Base-by-base conservation (phyloP, 2,888 invertebrate genomes). In the Cataglyphis rosenhaueri region DNA sequence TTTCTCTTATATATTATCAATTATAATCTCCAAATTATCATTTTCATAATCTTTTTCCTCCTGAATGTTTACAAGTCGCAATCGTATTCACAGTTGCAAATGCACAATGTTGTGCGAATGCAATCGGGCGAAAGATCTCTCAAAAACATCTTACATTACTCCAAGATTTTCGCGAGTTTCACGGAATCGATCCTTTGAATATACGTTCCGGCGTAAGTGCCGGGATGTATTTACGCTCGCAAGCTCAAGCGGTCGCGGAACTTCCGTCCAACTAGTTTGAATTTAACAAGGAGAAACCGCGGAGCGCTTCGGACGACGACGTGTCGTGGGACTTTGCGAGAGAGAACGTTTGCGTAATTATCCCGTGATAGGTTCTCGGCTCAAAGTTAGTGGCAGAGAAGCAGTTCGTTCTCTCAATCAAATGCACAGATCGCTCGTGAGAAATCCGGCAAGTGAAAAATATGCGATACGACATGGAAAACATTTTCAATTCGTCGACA, bases 251-350 rank as follows among this genome's bases (percentile, higher is more conserved):
- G 32, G 44, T 12, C 75, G 48, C 85, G 89, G 82, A 89, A 90
- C 87, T 90, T 87, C 85, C 91, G 82, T 83, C 88, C 84, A 90
- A 90, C 90, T 91, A 88, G 89, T 87, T 91, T 89, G 85, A 89
- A 89, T 82, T 89, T 86, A 86, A 89, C 88, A 75, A 78, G 84
- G 87, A 90, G 88, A 86, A 88, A 86, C 87, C 84, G 86, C 83
- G 84, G 79, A 8, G 52, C 52, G n/a, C 73, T 82, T 65, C 41
- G 68, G 70, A 81, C 81, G 70, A 61, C 71, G 66, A 65, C 68
- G 78, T 74, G 74, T 57, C 86, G 55, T 62, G 35, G 52, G 59
- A 65, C 79, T 73, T 68, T 48, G 79, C 64, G 62, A 70, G 68
- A 44, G 76, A 59, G 66, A 66, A 68, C 78, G 70, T 82, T 78